Base-by-base conservation (phyloP, 2,113 vertebrate species). In the Ptychochromis oligacanthus region DNA sequence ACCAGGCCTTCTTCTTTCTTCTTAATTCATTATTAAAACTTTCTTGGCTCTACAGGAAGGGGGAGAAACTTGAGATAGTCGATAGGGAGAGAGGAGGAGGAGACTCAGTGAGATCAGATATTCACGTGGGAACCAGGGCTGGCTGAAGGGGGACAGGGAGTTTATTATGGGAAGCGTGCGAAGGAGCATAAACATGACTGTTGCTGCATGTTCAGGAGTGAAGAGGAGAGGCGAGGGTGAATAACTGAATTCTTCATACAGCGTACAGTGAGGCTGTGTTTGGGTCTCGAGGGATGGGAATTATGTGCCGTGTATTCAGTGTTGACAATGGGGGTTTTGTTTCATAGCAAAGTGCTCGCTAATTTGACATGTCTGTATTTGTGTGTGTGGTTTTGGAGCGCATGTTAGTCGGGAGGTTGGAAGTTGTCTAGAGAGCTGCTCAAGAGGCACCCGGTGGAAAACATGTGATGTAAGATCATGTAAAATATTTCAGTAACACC, bases 191-290 rank as follows among this genome's bases (percentile, higher is more conserved):
- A 72, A 49, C 87, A 80, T 59, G 81, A 86, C 74, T 81, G 83
- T 78, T 13, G 36, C 84, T 40, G 80, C 75, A 6, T 26, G 74
- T 77, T 82, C 92, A 14, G 83, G 20, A 17, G 75, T 88, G 70
- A 87, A 72, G 86, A 92, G 91, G 83, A 89, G 46, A 87, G 77
- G 70, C 52, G 91, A 76, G 84, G 92, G 90, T 93, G 82, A 93
- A 92, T 92, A 87, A 76, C 57, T 76, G 18, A 72, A 87, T 86
- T 64, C 62, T 88, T 81, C 61, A 58, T 80, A 57, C 54, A 54
- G 61, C 1, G 3, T 65, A 59, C 58, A 84, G 79, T 10, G 57
- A 62, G 61, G 72, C 77, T 67, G 75, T 86, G 86, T 89, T 52
- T 61, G 72, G 26, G 38, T 76, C 58, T 60, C 5, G 20, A 54